These are phyloP conservation scores for Tetragonisca angustula DNA, from an alignment of 2,888 invertebrate species.

Conservation along the genomic window DNA sequence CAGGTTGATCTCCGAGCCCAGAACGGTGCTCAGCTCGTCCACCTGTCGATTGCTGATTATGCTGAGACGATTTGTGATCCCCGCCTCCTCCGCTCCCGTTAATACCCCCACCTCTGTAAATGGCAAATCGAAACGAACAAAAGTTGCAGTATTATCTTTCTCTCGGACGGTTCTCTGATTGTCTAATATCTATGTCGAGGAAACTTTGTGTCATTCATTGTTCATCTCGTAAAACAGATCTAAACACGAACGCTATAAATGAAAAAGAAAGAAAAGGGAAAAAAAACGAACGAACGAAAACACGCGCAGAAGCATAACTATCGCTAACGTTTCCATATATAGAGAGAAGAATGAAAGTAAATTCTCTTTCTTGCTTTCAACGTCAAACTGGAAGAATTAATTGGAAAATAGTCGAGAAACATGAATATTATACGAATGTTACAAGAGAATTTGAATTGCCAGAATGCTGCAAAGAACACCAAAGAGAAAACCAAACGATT, in stretches of 20 bases:
- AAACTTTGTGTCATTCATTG: slow-evolving; percentile 21
- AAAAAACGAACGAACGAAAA: slow-evolving; percentile 20
- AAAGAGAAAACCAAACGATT: slow-evolving; percentile 7
- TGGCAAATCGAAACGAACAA: slow-evolving; percentile 75
- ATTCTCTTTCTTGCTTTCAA: slow-evolving; percentile 13
- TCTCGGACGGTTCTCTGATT: slow-evolving; percentile 50
- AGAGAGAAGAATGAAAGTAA: neutral
- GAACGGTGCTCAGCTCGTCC: slow-evolving; percentile 84
- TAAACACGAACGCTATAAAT: slow-evolving; percentile 35
- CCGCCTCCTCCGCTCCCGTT: slow-evolving; percentile 81
- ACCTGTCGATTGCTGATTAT: slow-evolving; percentile 85
- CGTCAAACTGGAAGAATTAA: slow-evolving; percentile 25
- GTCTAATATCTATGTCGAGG: slow-evolving; percentile 46
- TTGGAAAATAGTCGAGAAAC: slow-evolving; percentile 4
- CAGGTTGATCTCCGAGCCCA: slow-evolving; percentile 84
- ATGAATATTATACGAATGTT: neutral
- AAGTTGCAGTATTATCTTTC: slow-evolving; percentile 79
- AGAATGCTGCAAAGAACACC: slow-evolving; percentile 29
- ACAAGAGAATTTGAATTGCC: neutral
- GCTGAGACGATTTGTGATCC: slow-evolving; percentile 84
- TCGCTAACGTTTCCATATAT: slow-evolving; percentile 28
- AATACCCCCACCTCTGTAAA: slow-evolving; percentile 84
- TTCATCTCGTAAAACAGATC: slow-evolving; percentile 27
- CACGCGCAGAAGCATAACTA: slow-evolving; percentile 39
- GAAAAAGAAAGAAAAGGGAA: no score